phyloP scores from a whole-genome alignment of 2,797 vertebrate genomes.

The Lates japonicus region DNA sequence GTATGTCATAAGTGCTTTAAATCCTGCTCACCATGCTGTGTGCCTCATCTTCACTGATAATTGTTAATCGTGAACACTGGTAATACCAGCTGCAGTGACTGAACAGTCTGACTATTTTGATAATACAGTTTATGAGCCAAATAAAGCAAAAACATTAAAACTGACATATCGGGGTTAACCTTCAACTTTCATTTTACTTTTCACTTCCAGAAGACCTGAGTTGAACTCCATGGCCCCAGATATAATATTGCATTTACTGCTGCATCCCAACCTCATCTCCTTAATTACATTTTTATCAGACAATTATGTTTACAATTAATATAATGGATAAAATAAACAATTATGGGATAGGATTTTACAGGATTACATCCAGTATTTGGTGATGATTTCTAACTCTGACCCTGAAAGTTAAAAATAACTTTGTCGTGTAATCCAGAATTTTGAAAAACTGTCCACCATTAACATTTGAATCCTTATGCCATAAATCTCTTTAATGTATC shows the following conservation, averaged over 20 bases:
- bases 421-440: background rate
- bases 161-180: background rate
- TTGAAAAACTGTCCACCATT: background rate
- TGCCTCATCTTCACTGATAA: background rate
- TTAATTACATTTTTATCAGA: background rate
- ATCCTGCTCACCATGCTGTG: too few species aligned
- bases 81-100: background rate
- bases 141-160: background rate
- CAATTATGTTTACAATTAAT: background rate
- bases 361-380: too few species aligned
- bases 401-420: too few species aligned
- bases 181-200: background rate
- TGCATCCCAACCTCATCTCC: background rate
- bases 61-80: background rate
- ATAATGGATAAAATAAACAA: too few species aligned
- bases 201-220: background rate
- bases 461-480: too few species aligned
- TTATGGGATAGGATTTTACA: too few species aligned
- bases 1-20: background rate
- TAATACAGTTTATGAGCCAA: background rate
- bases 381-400: too few species aligned
- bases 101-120: background rate
- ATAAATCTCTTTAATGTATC: too few species aligned
- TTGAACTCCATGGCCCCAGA: background rate
- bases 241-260: background rate